Conservation (phyloP, 2,113 vertebrate genomes). For the Lasiurus cinereus region DNA sequence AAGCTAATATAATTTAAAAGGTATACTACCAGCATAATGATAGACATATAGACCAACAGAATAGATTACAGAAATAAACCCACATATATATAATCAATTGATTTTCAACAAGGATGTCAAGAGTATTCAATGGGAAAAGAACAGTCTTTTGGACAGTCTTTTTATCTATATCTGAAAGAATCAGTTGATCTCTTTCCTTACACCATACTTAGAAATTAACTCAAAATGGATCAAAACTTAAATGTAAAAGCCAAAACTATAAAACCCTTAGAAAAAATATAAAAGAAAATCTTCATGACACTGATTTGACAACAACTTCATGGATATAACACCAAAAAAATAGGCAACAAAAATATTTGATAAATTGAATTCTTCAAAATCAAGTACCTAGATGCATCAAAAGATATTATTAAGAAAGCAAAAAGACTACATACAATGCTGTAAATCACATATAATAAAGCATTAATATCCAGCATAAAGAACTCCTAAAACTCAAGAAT, state of each 20-base stretch:
- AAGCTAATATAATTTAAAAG: background rate
- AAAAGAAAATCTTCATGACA: background rate
- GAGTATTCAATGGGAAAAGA: background rate
- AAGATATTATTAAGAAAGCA: slow-evolving; percentile 22
- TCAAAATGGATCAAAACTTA: background rate
- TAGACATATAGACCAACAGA: background rate
- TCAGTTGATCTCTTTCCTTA: background rate
- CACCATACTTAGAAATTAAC: background rate
- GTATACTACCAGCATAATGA: background rate
- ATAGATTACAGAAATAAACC: slow-evolving; percentile 6
- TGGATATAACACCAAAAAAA: background rate
- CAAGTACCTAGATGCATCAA: background rate
- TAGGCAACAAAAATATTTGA: background rate
- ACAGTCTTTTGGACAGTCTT: background rate
- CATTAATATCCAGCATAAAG: background rate
- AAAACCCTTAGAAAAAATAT: background rate
- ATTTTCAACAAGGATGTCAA: background rate
- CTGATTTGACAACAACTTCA: background rate
- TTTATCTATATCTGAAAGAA: background rate
- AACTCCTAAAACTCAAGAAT: background rate
- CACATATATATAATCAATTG: background rate
- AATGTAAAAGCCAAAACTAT: background rate
- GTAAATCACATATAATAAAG: background rate
- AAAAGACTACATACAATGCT: background rate
- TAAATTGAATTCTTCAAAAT: background rate